Conservation (phyloP, 2,797 vertebrate species). For the Prunella strophiata region DNA sequence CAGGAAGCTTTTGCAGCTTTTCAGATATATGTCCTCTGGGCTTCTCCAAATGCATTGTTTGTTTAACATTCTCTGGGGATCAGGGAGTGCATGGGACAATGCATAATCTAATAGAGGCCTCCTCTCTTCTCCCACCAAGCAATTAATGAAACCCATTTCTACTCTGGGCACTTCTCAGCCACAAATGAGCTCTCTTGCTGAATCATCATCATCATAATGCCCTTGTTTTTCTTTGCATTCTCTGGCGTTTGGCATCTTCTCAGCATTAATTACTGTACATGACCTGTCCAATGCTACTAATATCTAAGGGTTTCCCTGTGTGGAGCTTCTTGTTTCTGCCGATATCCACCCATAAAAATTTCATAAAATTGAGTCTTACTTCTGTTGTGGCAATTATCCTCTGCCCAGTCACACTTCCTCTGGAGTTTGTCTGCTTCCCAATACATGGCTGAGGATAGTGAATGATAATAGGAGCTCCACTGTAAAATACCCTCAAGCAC, state of each 20-base stretch:
- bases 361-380: neutral
- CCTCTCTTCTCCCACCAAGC: constrained; percentile 25
- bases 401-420: neutral
- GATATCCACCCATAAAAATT: neutral
- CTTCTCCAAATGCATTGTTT: constrained; percentile 38
- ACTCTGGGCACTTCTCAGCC: constrained; percentile 23
- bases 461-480: neutral
- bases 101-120: constrained; percentile 4
- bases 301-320: neutral
- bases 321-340: neutral
- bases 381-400: neutral
- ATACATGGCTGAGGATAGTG: neutral
- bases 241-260: constrained; percentile 30
- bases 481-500: neutral
- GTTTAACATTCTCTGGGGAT: constrained; percentile 16
- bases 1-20: constrained; percentile 24
- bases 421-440: neutral
- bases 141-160: constrained; percentile 59
- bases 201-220: constrained; percentile 46
- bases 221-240: neutral
- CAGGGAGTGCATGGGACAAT: constrained; percentile 20
- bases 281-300: neutral
- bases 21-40: constrained; percentile 24
- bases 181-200: constrained; percentile 42
- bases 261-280: constrained; percentile 12